A percentile compares a stretch with the other conserved stretches of the same genome.
These are phyloP conservation scores for Apoda limacodes DNA, from an alignment of 2,888 invertebrate genomes.

Conservation along the genomic window DNA sequence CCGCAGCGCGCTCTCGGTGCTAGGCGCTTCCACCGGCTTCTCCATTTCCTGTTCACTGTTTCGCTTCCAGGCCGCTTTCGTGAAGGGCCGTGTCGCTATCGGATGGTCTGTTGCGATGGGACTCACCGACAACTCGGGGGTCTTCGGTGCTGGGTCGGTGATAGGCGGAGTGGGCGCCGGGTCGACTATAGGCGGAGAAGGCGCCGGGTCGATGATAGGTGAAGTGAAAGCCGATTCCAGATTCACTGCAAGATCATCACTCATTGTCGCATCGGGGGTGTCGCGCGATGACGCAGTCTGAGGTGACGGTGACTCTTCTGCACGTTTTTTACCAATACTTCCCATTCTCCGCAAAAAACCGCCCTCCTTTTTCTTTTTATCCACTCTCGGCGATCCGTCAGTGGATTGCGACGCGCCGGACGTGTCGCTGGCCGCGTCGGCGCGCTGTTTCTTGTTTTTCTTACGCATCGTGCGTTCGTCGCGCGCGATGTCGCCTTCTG, in stretches of 20 bases:
- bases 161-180: too few relatives aligned
- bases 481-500: conserved; percentile 60
- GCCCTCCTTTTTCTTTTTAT: conserved; percentile 45
- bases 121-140: conserved; percentile 34
- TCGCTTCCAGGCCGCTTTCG: conserved; percentile 65
- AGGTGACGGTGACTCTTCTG: conserved; percentile 31
- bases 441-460: conserved; percentile 59
- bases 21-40: conserved; percentile 53
- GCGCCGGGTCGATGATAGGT: background rate
- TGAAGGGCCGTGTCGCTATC: conserved; percentile 64
- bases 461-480: conserved; percentile 64
- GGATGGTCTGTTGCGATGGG: conserved; percentile 57
- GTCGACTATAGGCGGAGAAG: conserved; percentile 3
- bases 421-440: conserved; percentile 38
- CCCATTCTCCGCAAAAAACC: conserved; percentile 53
- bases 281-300: conserved; percentile 26
- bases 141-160: conserved; percentile 20
- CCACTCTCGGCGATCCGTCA: conserved; percentile 46
- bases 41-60: conserved; percentile 49
- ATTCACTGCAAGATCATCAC: conserved; percentile 21
- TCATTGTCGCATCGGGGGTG: conserved; percentile 12
- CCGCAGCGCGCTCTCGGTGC: conserved; percentile 52
- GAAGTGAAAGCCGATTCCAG: too few relatives aligned
- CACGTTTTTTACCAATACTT: conserved; percentile 48
- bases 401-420: conserved; percentile 24